These are phyloP conservation scores for Ochropacha duplaris DNA, from an alignment of 2,888 invertebrate species.

Conservation along the genomic window DNA sequence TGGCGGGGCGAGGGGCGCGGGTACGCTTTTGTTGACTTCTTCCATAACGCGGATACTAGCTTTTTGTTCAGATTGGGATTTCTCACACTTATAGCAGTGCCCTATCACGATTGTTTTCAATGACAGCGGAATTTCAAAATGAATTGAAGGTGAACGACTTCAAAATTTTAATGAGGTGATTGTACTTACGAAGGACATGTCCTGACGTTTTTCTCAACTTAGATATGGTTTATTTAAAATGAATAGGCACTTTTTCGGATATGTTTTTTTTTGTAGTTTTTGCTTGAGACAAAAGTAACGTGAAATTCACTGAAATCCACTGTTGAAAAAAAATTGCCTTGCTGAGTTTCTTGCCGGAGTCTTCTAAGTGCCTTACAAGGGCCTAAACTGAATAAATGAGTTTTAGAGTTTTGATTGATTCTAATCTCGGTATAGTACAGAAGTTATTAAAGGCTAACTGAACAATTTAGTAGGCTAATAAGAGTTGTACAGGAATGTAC, in stretches of 20 bases:
- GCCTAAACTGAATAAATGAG: no score
- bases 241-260: background rate
- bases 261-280: background rate
- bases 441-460: no score
- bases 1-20: slow-evolving; percentile 25
- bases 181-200: background rate
- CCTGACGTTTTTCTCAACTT: background rate
- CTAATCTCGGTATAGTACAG: no score
- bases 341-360: no score
- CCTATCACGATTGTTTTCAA: background rate
- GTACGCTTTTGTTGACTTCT: slow-evolving; percentile 38
- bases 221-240: background rate
- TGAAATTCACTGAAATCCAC: no score
- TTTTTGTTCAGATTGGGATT: background rate
- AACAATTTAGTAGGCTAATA: background rate
- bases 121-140: background rate
- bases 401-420: no score
- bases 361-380: no score
- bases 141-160: slow-evolving; percentile 1
- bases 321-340: no score
- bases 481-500: background rate
- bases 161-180: background rate
- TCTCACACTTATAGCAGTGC: background rate
- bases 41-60: slow-evolving; percentile 10
- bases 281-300: no score